These are phyloP conservation scores for Cryptomyrus ogoouensis DNA, from an alignment of 2,113 vertebrate genomes.

Conservation along the genomic window DNA sequence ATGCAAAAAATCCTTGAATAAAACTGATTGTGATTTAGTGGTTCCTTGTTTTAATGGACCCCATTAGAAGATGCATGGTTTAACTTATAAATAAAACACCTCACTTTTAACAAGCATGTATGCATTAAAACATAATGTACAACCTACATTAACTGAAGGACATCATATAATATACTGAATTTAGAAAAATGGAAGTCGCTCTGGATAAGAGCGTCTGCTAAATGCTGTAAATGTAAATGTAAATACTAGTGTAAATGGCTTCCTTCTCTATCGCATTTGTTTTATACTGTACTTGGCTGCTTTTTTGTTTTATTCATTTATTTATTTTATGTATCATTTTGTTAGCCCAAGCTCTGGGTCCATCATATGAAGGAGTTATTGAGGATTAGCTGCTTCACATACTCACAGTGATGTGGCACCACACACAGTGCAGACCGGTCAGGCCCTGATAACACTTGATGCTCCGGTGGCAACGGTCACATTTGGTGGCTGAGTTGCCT, in stretches of 20 bases:
- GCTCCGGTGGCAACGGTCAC: slow-evolving; percentile 85
- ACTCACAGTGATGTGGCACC: slow-evolving; percentile 92
- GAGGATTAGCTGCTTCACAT: neutral
- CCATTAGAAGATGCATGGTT: neutral
- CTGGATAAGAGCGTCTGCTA: no score
- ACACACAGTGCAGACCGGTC: slow-evolving; percentile 85
- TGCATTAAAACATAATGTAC: neutral
- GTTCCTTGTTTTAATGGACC: neutral
- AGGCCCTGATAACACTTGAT: slow-evolving; percentile 95
- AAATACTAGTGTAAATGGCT: neutral
- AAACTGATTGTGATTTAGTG: neutral
- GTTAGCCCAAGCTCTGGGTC: neutral
- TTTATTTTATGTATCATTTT: neutral
- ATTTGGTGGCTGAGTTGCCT: slow-evolving; percentile 84
- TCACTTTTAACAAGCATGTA: neutral
- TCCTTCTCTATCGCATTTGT: neutral
- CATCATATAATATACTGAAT: neutral
- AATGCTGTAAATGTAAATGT: no score
- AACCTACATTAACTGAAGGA: neutral
- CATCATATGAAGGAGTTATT: neutral
- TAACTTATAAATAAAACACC: neutral
- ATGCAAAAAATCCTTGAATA: neutral
- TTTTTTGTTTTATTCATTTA: neutral
- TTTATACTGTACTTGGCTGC: neutral
- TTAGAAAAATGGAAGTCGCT: no score